Evolutionary conservation across 2,888 invertebrate species (phyloP).

Genomic region (Choristoneura rosaceana): DNA sequence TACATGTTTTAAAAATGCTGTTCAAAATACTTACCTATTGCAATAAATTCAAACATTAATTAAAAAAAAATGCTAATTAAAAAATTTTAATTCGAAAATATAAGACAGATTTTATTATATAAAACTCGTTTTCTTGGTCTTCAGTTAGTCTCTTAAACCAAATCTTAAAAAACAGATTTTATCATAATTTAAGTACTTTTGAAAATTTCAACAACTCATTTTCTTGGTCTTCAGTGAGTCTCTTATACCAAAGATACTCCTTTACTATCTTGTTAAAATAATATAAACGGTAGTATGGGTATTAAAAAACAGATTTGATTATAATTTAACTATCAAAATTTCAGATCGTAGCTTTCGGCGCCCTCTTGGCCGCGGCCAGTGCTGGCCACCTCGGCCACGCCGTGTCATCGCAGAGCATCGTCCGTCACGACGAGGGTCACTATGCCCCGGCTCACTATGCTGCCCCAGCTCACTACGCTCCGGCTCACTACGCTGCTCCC

Average conservation of each 20-base stretch:
- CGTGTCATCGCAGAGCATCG: conserved; percentile 69
- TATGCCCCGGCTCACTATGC: conserved; percentile 52
- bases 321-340: not conserved
- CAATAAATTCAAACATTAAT: not conserved
- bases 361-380: conserved; percentile 73
- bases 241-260: too few relatives aligned
- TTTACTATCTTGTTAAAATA: too few relatives aligned
- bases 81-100: too few relatives aligned
- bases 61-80: not conserved
- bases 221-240: too few relatives aligned
- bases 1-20: not conserved
- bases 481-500: conserved; percentile 41
- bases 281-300: too few relatives aligned
- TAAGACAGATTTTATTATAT: too few relatives aligned
- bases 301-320: too few relatives aligned
- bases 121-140: too few relatives aligned
- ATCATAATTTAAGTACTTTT: too few relatives aligned
- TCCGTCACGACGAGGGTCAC: conserved; percentile 66
- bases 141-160: too few relatives aligned
- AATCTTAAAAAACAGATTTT: too few relatives aligned
- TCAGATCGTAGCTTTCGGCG: conserved; percentile 74
- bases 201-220: too few relatives aligned
- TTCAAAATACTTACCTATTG: not conserved
- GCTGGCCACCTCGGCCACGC: conserved; percentile 72
- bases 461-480: conserved; percentile 52